Base-by-base conservation (phyloP, 2,797 vertebrate species). In the Macroramphosus scolopax region DNA sequence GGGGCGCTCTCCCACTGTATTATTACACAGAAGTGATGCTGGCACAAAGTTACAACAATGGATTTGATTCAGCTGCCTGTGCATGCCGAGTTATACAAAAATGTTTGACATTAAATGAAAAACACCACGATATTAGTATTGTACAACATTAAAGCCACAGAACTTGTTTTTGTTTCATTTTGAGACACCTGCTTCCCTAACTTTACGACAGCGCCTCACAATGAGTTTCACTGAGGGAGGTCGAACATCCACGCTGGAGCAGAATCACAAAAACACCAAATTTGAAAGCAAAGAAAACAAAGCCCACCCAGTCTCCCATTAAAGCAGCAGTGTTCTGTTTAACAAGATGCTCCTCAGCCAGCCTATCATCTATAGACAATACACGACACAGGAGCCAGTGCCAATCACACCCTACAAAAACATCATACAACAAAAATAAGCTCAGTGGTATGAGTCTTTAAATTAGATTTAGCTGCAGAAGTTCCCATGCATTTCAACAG, bases 221-320 rank as follows among this genome's bases (percentile, higher is more conserved):
- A 38, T 40, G 42, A 39, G 31, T 11, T 35, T 66, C 26, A 59
- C 10, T 1, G 30, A 49, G 40, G 45, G 47, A 67, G 68, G 68
- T 73, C 69, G 68, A 51, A 53, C 45, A 44, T 37, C 5, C 33
- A 63, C 64, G 70, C 74, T 77, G 34, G 8, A 56, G 10, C 2
- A 32, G 25, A 58, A 45, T 54, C 26, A 60, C 36, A 38, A 42
- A 54, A 55, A 48, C 45, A 31, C 30, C 10, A 17, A 16, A 47
- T 49, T 8, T n/a, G 15, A 63, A 29, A 44, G 32, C 32, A 50
- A 6, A 40, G 41, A 50, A 47, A 43, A 43, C 39, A 30, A 17
- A 52, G 75, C 42, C 78, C 78, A 75, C 68, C 67, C 75, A 65
- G 51, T 8, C 17, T 29, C 40, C 29, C 49, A 31, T 53, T 77